phyloP scores from a whole-genome alignment of 2,113 vertebrate genomes.

The Indri indri region DNA sequence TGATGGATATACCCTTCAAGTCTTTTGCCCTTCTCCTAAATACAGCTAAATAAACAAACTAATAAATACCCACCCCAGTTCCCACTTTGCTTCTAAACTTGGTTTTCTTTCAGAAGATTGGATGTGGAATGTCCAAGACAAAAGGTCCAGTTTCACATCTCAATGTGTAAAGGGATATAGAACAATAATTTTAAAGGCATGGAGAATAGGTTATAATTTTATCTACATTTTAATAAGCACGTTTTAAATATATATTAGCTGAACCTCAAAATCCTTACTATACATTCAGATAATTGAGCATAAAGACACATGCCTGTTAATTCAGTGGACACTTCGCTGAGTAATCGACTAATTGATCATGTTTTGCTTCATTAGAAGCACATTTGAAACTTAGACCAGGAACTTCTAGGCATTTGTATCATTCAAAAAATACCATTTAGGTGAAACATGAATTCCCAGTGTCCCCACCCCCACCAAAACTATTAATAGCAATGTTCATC shows the following conservation, averaged over 20 bases:
- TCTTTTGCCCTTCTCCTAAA: neutral
- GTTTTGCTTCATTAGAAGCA: neutral
- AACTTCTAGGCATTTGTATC: neutral
- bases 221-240: neutral
- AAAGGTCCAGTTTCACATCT: neutral
- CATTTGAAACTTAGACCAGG: neutral
- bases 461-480: neutral
- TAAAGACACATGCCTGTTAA: slow-evolving; percentile 42
- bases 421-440: neutral
- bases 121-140: neutral
- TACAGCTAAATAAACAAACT: neutral
- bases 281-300: neutral
- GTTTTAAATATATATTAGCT: neutral
- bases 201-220: neutral
- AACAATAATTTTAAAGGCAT: neutral
- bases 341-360: slow-evolving; percentile 33
- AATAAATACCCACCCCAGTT: neutral
- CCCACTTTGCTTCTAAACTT: neutral
- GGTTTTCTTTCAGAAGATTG: neutral
- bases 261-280: neutral
- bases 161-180: neutral
- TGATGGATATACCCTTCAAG: slow-evolving; percentile 70
- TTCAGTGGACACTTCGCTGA: neutral
- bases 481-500: neutral
- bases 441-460: neutral